Evolutionary conservation across 1,140 invertebrate species (phyloP).

Genomic region (Drosophila oshimai): DNA sequence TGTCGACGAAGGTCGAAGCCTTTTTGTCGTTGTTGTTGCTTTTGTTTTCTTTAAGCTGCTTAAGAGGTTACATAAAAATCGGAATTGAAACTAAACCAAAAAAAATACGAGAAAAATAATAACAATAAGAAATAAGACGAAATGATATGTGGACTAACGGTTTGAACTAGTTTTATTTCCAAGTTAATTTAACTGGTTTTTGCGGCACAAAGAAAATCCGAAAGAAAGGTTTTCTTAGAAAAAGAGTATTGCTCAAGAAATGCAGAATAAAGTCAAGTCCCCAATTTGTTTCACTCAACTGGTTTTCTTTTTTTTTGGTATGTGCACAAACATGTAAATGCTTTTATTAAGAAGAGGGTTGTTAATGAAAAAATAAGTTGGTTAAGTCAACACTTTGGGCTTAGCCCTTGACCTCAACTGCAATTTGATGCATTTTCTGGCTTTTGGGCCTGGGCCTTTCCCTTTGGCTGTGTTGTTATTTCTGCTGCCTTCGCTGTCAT

Average conservation of each 20-base stretch:
- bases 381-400: constrained; percentile 34
- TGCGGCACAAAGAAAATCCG: not conserved
- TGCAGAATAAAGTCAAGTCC: constrained; percentile 19
- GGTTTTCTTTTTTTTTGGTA: constrained; percentile 6
- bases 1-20: constrained; percentile 18
- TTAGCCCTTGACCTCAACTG: constrained; percentile 60
- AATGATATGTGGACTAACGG: constrained; percentile 8
- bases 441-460: constrained; percentile 33
- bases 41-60: constrained; percentile 40
- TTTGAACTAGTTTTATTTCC: constrained; percentile 9
- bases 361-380: constrained; percentile 16
- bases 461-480: constrained; percentile 39
- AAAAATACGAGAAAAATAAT: not conserved
- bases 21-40: not conserved
- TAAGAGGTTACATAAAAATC: constrained; percentile 42
- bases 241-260: constrained; percentile 18
- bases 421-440: constrained; percentile 59
- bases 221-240: constrained; percentile 25
- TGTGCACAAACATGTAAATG: not conserved
- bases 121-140: not conserved
- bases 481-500: constrained; percentile 34
- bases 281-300: constrained; percentile 12
- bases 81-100: constrained; percentile 28
- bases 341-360: not conserved
- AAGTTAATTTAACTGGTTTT: constrained; percentile 17